Evolutionary conservation across 2,888 invertebrate species (phyloP), one percentile per base, ranked within the genome.

Genomic region (Clepsis dumicolana): DNA sequence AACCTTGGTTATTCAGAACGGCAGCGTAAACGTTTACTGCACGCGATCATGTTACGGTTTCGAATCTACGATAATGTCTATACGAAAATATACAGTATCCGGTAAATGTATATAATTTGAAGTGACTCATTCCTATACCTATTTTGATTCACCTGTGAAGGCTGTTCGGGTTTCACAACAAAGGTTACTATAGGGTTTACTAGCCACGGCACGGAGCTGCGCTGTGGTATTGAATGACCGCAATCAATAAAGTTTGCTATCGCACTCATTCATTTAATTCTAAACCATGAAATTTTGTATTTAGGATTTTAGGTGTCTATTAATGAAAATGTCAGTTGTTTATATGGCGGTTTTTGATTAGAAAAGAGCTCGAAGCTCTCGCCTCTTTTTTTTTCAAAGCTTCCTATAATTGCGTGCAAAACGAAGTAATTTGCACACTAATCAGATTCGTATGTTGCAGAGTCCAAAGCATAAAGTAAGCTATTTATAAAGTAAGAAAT

Each of bases 401-500:
- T 21, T 21, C 4, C 50, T 21, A 41, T 21, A 56, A 69, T 82
- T 75, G 81, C 82, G 75, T 77, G 80, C 63, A 53, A 59, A 66
- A 68, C 63, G 59, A 74, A 75, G 76, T 71, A 75, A 82, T 83
- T 80, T 82, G 72, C 79, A 82, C 82, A 71, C 65, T 77, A 81
- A 81, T 80, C 73, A 73, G 62, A 25, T 65, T 54, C 67, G 57
- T 66, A 67, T 61, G 60, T 60, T 69, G 54, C 53, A 66, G 72
- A 48, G 63, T 41, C 50, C 60, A 48, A 54, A 57, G 25, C 29
- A 64, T 7, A 44, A 29, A 21, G 14, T n/a, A 41, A 38, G 38
- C n/a, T 21, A 61, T 56, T 50, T 59, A 35, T 38, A 41, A 65
- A 48, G 41, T 65, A 21, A n/a, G 18, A 54, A 16, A 25, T 35